Evolutionary conservation across 1,140 invertebrate genomes (phyloP).

Genomic region (Octopus bimaculoides): DNA sequence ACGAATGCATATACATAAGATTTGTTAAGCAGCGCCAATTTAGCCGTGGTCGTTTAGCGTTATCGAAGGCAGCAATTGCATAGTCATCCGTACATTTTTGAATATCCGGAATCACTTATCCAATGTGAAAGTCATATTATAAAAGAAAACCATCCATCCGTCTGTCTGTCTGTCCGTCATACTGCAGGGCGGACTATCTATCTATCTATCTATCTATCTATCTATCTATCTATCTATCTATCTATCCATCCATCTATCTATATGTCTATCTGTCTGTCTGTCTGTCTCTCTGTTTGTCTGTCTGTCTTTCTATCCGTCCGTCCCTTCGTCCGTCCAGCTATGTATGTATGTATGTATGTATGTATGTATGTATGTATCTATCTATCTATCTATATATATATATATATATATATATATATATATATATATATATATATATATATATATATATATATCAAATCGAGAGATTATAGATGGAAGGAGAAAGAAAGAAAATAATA

Average conservation of each 20-base stretch:
- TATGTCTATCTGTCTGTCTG: not conserved
- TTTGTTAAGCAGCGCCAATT: too few relatives aligned
- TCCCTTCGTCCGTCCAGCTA: not conserved
- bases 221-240: not conserved
- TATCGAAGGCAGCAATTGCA: too few relatives aligned
- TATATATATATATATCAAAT: not conserved
- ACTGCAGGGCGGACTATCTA: not conserved
- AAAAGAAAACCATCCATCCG: too few relatives aligned
- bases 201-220: slow-evolving; percentile 3
- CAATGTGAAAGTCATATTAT: too few relatives aligned
- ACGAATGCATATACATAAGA: too few relatives aligned
- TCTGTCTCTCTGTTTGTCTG: not conserved
- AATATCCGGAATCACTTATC: too few relatives aligned
- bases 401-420: not conserved
- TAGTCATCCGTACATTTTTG: too few relatives aligned
- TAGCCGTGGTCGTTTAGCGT: too few relatives aligned
- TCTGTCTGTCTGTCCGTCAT: not conserved
- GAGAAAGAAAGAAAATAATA: too few relatives aligned
- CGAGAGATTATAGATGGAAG: not conserved
- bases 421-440: not conserved
- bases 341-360: not conserved
- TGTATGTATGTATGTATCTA: not conserved
- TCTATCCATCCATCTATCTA: not conserved
- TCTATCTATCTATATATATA: not conserved
- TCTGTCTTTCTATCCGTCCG: not conserved